Evolutionary conservation across 2,113 vertebrate genomes (phyloP).

Genomic region (Plecturocebus donacophilus): DNA sequence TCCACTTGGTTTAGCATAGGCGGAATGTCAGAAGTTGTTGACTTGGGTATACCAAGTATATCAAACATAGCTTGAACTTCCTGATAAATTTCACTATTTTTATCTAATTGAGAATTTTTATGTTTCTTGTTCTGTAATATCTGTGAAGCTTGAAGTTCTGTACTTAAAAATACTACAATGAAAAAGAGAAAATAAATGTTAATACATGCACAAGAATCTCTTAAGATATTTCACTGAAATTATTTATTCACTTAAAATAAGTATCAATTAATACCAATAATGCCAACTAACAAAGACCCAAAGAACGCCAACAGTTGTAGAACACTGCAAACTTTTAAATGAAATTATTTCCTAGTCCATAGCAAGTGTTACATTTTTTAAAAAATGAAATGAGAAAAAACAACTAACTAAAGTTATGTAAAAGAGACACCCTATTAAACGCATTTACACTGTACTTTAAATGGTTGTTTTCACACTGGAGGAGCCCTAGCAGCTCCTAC

Average conservation of each 20-base stretch:
- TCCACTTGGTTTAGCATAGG: constrained; percentile 86
- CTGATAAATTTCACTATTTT: constrained; percentile 81
- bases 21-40: constrained; percentile 80
- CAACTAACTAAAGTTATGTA: background rate
- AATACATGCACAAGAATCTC: constrained; percentile 2
- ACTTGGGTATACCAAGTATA: constrained; percentile 86
- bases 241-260: background rate
- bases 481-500: background rate
- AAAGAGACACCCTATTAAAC: background rate
- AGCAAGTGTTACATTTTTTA: no score
- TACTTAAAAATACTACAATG: constrained; percentile 93
- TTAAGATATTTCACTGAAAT: constrained; percentile 26
- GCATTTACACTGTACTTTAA: background rate
- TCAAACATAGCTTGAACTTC: constrained; percentile 89
- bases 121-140: constrained; percentile 86
- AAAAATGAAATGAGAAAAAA: background rate
- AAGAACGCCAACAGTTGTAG: background rate
- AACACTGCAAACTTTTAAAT: background rate
- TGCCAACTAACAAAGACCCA: background rate
- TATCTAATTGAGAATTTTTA: constrained; percentile 78
- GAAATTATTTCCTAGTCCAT: background rate
- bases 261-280: background rate
- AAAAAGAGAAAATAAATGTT: constrained; percentile 50
- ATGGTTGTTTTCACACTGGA: background rate
- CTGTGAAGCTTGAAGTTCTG: constrained; percentile 96